Conservation (phyloP, 2,888 invertebrate genomes). For the Eledone cirrhosa region DNA sequence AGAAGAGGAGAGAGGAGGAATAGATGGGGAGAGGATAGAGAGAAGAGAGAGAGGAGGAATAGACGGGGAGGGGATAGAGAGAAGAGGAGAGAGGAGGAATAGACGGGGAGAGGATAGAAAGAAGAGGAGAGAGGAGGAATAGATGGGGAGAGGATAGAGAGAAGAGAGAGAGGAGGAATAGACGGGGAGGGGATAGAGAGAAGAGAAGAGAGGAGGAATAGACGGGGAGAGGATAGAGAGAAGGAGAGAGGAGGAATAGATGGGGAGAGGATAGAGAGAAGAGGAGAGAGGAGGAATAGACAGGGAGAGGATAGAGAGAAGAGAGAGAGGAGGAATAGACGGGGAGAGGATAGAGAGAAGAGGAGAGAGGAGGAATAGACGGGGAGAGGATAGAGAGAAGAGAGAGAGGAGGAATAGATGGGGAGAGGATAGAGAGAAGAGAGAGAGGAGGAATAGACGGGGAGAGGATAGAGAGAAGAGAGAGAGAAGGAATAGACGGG, state of each 20-base stretch:
- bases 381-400: too few species aligned
- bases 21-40: neutral
- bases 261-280: neutral
- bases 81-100: neutral
- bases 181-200: neutral
- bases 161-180: too few species aligned
- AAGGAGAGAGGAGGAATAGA: too few species aligned
- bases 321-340: too few species aligned
- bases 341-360: neutral
- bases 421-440: neutral
- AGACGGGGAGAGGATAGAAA: neutral
- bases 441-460: neutral
- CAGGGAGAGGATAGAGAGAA: neutral
- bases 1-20: neutral
- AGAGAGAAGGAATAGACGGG: too few species aligned
- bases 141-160: neutral
- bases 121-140: neutral
- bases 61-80: neutral
- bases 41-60: too few species aligned
- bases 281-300: neutral
- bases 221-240: too few species aligned
- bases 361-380: neutral
- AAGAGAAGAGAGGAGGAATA: neutral
- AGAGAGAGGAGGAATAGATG: too few species aligned
- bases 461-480: neutral